These are phyloP conservation scores for Ostrea edulis DNA, from an alignment of 1,140 invertebrate species.

Conservation along the genomic window DNA sequence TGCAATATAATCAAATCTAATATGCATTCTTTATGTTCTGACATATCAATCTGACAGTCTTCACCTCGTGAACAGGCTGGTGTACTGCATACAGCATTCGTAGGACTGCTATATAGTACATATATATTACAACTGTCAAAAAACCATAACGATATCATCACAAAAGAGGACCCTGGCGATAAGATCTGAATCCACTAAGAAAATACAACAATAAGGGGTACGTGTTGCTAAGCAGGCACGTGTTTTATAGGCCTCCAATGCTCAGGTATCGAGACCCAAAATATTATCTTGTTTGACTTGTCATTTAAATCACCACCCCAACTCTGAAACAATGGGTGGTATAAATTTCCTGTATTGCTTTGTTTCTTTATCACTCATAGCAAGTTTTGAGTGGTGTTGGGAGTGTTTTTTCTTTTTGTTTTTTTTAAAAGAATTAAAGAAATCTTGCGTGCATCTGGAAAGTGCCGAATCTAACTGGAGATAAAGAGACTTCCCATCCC, in stretches of 20 bases:
- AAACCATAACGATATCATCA: background rate
- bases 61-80: no score
- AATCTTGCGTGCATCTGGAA: no score
- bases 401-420: no score
- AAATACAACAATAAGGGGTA: background rate
- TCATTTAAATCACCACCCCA: constrained; percentile 35
- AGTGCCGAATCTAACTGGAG: no score
- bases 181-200: background rate
- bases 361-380: background rate
- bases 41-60: no score
- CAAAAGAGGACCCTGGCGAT: background rate
- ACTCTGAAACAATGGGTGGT: constrained; percentile 23
- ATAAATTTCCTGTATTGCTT: background rate
- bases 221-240: constrained; percentile 18
- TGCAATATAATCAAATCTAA: no score
- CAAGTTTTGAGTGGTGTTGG: background rate
- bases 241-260: background rate
- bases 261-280: constrained; percentile 17
- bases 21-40: no score
- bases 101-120: background rate
- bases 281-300: constrained; percentile 25
- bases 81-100: background rate
- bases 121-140: background rate
- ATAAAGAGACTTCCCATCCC: no score
- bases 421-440: no score